Conservation (phyloP, 2,888 invertebrate genomes). For the Drosophila heteroneura region DNA sequence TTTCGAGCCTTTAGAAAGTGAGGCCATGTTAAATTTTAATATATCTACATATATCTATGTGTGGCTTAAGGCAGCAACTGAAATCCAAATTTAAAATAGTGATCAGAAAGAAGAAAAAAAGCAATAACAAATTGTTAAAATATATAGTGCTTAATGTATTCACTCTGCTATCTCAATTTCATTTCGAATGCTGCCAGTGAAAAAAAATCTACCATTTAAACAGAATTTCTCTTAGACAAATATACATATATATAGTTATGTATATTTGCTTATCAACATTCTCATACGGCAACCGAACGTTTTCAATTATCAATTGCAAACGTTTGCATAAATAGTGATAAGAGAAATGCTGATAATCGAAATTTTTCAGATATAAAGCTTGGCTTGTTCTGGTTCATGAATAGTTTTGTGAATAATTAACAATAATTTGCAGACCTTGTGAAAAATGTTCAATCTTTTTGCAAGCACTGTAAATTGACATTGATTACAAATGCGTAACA, state of each 20-base stretch:
- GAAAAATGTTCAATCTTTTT: neutral
- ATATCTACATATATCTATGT: neutral
- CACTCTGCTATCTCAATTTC: conserved; percentile 22
- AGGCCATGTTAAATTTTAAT: neutral
- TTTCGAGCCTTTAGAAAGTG: conserved; percentile 45
- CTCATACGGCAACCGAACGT: neutral
- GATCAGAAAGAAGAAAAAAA: neutral
- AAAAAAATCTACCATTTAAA: neutral
- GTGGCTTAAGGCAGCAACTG: neutral
- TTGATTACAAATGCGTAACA: neutral
- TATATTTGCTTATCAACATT: neutral
- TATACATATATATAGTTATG: neutral
- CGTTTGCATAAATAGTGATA: conserved; percentile 29
- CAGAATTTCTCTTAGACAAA: neutral
- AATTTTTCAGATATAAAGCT: neutral
- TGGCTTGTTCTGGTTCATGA: neutral
- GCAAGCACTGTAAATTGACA: neutral
- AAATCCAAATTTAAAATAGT: conserved; percentile 24
- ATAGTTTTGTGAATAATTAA: neutral
- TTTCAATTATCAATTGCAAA: conserved; percentile 44
- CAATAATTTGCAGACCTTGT: neutral
- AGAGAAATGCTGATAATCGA: conserved; percentile 15
- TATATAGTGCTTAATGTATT: conserved; percentile 17
- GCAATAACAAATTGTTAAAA: conserved; percentile 13
- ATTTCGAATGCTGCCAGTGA: conserved; percentile 25